phyloP scores from a whole-genome alignment of 37 sponge, comb jelly and placozoan species.

The Oopsacas minuta region DNA sequence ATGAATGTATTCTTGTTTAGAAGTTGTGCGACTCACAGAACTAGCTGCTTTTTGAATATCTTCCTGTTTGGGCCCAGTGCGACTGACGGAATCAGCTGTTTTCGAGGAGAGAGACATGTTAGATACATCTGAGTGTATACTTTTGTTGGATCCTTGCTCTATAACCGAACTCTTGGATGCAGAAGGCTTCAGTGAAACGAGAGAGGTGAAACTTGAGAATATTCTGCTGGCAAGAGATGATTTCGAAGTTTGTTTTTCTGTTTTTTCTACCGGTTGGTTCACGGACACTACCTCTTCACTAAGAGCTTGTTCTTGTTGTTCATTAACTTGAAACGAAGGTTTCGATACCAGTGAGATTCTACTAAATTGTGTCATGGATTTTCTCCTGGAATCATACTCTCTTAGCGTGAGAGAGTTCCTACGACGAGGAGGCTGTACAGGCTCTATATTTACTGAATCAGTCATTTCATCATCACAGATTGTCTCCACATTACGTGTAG shows the following conservation, averaged over 20 bases:
- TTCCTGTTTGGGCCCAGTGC: background rate
- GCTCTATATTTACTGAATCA: no score
- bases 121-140: background rate
- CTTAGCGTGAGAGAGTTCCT: background rate
- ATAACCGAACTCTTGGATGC: background rate
- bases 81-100: background rate
- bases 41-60: background rate
- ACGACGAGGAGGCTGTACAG: background rate
- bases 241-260: background rate
- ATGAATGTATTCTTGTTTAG: background rate
- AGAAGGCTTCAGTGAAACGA: background rate
- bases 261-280: background rate
- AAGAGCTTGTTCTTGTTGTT: background rate
- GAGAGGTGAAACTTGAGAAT: background rate
- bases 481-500: background rate
- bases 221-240: constrained; percentile 2
- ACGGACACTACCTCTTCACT: background rate
- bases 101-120: background rate
- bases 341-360: background rate
- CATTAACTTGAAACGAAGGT: background rate
- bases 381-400: background rate
- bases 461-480: background rate
- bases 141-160: background rate
- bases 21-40: background rate
- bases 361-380: background rate